phyloP scores from a whole-genome alignment of 2,113 vertebrate species.

The Cygnus buccinator region DNA sequence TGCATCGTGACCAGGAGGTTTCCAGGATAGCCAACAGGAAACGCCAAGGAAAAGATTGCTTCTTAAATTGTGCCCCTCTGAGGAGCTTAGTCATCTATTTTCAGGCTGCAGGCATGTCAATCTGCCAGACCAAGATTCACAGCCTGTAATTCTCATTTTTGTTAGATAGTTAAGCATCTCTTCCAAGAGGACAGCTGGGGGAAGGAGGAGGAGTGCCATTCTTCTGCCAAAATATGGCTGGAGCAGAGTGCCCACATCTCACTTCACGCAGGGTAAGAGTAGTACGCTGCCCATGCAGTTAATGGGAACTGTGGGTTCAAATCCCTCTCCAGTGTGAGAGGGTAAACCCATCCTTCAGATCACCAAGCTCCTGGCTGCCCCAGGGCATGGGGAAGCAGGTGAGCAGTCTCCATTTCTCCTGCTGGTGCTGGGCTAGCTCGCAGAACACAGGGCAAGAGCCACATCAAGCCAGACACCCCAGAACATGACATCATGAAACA shows the following conservation, averaged over 20 bases:
- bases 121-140: conserved; percentile 44
- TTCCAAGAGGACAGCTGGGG: conserved; percentile 57
- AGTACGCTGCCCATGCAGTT: neutral
- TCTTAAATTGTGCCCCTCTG: neutral
- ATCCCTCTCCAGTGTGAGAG: neutral
- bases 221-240: conserved; percentile 1
- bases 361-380: neutral
- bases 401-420: neutral
- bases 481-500: neutral
- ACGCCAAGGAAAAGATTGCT: neutral
- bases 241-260: neutral
- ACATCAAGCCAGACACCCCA: neutral
- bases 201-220: conserved; percentile 53
- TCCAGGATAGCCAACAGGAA: neutral
- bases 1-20: neutral
- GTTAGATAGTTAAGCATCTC: neutral
- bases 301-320: neutral
- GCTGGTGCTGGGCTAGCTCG: neutral
- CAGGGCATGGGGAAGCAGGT: neutral
- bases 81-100: conserved; percentile 24
- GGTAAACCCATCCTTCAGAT: neutral
- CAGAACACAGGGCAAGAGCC: neutral
- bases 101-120: conserved; percentile 22
- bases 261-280: neutral
- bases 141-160: neutral